These are phyloP conservation scores for Apodemus agrarius DNA, from an alignment of 2,797 vertebrate genomes.

Conservation along the genomic window DNA sequence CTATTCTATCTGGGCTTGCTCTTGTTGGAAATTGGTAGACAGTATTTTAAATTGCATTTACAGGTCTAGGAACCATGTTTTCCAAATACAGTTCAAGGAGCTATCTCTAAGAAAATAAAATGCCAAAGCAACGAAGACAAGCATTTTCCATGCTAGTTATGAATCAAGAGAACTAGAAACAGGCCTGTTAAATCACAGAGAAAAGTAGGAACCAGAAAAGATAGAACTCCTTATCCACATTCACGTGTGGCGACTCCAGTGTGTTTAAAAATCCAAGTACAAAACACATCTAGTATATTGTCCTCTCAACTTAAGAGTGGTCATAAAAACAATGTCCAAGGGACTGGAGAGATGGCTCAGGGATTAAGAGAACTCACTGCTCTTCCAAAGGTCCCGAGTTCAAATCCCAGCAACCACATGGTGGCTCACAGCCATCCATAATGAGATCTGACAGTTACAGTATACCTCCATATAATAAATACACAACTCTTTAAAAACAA, in stretches of 20 bases:
- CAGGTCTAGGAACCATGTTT: not conserved
- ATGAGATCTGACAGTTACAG: too few species aligned
- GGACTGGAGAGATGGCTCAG: too few species aligned
- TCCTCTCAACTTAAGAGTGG: not conserved
- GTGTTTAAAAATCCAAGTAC: not conserved
- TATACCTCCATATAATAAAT: too few species aligned
- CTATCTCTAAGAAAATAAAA: slow-evolving; percentile 28
- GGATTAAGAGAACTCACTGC: too few species aligned
- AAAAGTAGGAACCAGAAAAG: not conserved
- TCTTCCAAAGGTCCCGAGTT: too few species aligned
- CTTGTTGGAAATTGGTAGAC: not conserved
- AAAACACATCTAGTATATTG: too few species aligned
- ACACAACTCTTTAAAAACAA: too few species aligned
- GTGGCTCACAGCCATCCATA: too few species aligned
- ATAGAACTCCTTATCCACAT: not conserved
- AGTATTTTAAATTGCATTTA: not conserved
- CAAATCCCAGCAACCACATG: too few species aligned
- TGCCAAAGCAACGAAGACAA: not conserved
- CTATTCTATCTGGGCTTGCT: not conserved
- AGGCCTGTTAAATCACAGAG: not conserved
- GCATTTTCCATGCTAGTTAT: not conserved
- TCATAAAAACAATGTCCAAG: not conserved
- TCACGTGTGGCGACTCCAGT: not conserved
- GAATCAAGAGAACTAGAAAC: not conserved
- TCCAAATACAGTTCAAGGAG: not conserved